Evolutionary conservation across 1,140 invertebrate genomes (phyloP).

Genomic region (Ganaspis sp.): DNA sequence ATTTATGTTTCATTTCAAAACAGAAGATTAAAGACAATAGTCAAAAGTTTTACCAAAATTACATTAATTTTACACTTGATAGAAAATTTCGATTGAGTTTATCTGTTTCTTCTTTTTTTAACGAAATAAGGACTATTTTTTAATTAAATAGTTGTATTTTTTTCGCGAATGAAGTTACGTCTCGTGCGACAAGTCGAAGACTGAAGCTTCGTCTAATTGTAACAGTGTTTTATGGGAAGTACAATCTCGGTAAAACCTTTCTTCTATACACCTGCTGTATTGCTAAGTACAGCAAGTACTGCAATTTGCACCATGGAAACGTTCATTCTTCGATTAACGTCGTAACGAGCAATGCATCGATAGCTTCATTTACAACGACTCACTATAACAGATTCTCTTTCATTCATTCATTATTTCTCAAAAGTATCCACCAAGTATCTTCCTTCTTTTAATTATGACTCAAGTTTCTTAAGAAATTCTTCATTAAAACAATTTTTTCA

Average conservation of each 20-base stretch:
- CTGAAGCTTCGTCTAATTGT: constrained; percentile 65
- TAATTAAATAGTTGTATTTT: constrained; percentile 32
- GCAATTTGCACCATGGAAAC: background rate
- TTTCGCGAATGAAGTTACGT: constrained; percentile 51
- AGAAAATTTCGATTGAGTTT: too few relatives aligned
- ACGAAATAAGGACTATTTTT: constrained; percentile 33
- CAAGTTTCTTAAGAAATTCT: background rate
- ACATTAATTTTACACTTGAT: too few relatives aligned
- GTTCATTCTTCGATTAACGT: constrained; percentile 21
- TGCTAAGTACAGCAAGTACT: constrained; percentile 29
- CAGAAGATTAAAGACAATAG: too few relatives aligned
- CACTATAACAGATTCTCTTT: background rate
- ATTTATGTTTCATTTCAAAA: too few relatives aligned
- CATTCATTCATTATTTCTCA: constrained; percentile 10
- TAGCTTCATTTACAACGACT: background rate
- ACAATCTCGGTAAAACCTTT: constrained; percentile 53
- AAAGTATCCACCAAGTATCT: background rate
- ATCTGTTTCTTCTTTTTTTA: background rate
- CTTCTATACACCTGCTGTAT: constrained; percentile 48
- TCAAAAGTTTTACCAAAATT: too few relatives aligned
- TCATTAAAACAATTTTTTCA: background rate
- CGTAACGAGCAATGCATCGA: constrained; percentile 13
- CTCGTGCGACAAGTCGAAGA: constrained; percentile 59
- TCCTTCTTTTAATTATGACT: background rate
- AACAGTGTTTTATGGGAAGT: constrained; percentile 66